Evolutionary conservation across 2,113 vertebrate genomes (phyloP).

Genomic region (Scartelaos histophorus): DNA sequence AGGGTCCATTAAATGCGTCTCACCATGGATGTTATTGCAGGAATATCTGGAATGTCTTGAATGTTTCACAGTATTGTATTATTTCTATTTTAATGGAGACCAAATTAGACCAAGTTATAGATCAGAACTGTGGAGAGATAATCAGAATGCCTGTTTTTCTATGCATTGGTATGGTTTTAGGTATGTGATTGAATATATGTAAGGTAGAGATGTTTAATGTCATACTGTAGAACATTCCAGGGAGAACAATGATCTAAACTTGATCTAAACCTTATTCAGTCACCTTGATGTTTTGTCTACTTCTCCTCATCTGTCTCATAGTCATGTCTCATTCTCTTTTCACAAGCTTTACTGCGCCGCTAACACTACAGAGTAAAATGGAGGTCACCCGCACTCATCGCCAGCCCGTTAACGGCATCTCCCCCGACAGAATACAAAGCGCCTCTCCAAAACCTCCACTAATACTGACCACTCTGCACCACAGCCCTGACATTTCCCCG

Average conservation of each 20-base stretch:
- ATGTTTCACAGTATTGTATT: too few species aligned
- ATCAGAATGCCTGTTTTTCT: too few species aligned
- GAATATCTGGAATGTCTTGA: too few species aligned
- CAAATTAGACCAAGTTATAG: too few species aligned
- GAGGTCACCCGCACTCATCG: conserved; percentile 57
- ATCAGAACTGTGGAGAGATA: too few species aligned
- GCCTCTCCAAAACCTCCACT: conserved; percentile 47
- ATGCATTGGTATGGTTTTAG: too few species aligned
- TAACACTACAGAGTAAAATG: conserved; percentile 48
- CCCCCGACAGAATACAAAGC: conserved; percentile 50
- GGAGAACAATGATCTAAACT: background rate
- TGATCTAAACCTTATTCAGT: background rate
- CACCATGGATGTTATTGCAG: too few species aligned
- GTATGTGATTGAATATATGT: too few species aligned
- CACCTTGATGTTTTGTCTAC: conserved; percentile 30
- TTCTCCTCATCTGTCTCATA: conserved; percentile 38
- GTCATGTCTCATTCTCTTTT: conserved; percentile 45
- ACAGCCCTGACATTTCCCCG: conserved; percentile 49
- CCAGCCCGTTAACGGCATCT: conserved; percentile 43
- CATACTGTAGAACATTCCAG: too few species aligned
- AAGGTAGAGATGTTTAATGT: too few species aligned
- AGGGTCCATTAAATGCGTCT: too few species aligned
- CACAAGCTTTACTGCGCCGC: conserved; percentile 42
- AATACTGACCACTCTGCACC: conserved; percentile 25
- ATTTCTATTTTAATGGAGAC: too few species aligned